phyloP scores from a whole-genome alignment of 2,113 vertebrate genomes.

The Sinocyclocheilus maitianheensis region DNA sequence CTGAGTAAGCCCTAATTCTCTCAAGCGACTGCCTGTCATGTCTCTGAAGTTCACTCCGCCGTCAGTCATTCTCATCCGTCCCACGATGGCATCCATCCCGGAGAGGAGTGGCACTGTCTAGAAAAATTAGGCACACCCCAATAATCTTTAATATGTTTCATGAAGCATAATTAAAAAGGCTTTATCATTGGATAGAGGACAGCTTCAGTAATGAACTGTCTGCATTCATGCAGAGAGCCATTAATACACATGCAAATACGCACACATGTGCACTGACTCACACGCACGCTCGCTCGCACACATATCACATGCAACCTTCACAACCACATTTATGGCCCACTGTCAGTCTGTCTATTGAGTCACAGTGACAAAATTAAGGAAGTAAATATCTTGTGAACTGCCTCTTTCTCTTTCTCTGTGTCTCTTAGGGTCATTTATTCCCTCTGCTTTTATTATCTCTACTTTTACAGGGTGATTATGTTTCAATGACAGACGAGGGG shows the following conservation, averaged over 20 bases:
- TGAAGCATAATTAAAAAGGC: conserved; percentile 62
- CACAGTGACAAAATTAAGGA: background rate
- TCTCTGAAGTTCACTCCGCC: background rate
- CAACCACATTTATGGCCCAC: background rate
- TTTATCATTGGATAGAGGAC: conserved; percentile 61
- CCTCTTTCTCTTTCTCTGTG: conserved; percentile 17
- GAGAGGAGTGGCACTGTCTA: conserved; percentile 25
- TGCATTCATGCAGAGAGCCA: conserved; percentile 59
- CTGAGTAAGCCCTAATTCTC: conserved; percentile 22
- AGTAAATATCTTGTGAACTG: conserved; percentile 20
- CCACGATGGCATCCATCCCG: background rate
- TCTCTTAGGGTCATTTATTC: conserved; percentile 47
- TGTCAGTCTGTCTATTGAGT: background rate
- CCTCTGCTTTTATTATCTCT: conserved; percentile 40
- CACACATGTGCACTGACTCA: conserved; percentile 15
- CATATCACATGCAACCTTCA: conserved; percentile 26
- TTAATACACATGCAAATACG: conserved; percentile 56
- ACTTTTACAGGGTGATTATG: conserved; percentile 50
- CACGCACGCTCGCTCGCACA: conserved; percentile 7
- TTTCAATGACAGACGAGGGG: conserved; percentile 37
- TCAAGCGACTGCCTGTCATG: conserved; percentile 1
- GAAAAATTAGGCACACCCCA: conserved; percentile 60
- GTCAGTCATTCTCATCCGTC: conserved; percentile 34
- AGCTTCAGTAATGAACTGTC: conserved; percentile 60
- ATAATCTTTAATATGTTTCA: conserved; percentile 64